Evolutionary conservation across 2,113 vertebrate genomes (phyloP).

Genomic region (Pagrus major): DNA sequence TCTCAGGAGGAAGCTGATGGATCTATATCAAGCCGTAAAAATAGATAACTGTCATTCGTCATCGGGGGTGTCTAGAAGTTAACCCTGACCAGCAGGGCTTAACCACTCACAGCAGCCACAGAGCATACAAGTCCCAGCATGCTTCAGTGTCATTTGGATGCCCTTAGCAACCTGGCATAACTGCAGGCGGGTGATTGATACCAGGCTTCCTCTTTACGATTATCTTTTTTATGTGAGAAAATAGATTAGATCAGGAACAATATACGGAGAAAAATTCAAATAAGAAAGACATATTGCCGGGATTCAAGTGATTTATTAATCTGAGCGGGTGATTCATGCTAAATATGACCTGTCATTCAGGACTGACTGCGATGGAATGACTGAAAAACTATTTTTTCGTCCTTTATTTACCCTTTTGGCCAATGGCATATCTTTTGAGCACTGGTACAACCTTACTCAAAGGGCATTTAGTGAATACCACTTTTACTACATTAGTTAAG

Average conservation of each 20-base stretch:
- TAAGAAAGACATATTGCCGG: conserved; percentile 39
- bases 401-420: conserved; percentile 37
- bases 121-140: conserved; percentile 77
- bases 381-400: conserved; percentile 12
- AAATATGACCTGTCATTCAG: conserved; percentile 40
- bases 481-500: background rate
- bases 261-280: conserved; percentile 35
- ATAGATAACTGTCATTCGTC: conserved; percentile 80
- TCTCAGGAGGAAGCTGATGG: conserved; percentile 66
- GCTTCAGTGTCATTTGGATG: conserved; percentile 74
- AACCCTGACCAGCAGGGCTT: conserved; percentile 72
- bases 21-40: conserved; percentile 78
- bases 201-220: conserved; percentile 45
- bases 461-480: background rate
- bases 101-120: conserved; percentile 36
- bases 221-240: conserved; percentile 59
- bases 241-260: conserved; percentile 58
- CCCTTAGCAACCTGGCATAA: conserved; percentile 64
- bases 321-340: conserved; percentile 25
- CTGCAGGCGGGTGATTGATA: conserved; percentile 64
- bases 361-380: conserved; percentile 36
- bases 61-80: conserved; percentile 65
- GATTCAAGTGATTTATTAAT: conserved; percentile 53
- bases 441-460: background rate
- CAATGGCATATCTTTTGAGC: background rate